Evolutionary conservation across 2,113 vertebrate species (phyloP), one percentile per base, ranked within the genome.

Genomic region (Oncorhynchus tshawytscha): DNA sequence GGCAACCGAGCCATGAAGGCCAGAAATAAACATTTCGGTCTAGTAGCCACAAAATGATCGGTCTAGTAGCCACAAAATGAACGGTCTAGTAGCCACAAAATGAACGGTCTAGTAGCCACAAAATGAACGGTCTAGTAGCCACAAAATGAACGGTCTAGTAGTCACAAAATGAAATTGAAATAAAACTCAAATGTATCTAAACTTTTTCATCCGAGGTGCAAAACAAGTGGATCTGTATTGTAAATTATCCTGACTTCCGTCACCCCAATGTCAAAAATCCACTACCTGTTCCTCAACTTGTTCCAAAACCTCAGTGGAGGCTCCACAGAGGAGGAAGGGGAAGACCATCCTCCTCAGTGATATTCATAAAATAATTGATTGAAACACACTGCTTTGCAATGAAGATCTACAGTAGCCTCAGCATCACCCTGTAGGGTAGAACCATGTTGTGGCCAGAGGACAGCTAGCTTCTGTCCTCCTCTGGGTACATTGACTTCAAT

Each of bases 141-240:
- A n/a, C n/a, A n/a, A n/a, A n/a, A n/a, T n/a, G 91, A 92, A 93
- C 95, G 94, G 91, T 91, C 92, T 94, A 15, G 49, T 54, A 4
- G 49, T 15, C 31, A 88, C 88, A 86, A 80, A 91, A 93, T 92
- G 93, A 93, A 91, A 92, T 92, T 93, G 92, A 91, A 91, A 84
- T 90, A 92, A 92, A 91, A 94, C 92, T 91, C 90, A 89, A 92
- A 82, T 85, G 86, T 88, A 89, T 7, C 34, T 34, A 34, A 13
- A 92, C 94, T 94, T 95, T 76, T 77, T 54, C 51, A 76, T 24
- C 62, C 62, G 20, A 45, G 66, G 64, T 77, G 91, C 91, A 92
- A 92, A 91, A 86, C 90, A 90, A 90, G 13, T 78, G 84, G 86
- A 90, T 66, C 85, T 85, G 88, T 91, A 89, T 93, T 92, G 90